phyloP scores from a whole-genome alignment of 2,113 vertebrate genomes.

The Pyxicephalus adspersus region DNA sequence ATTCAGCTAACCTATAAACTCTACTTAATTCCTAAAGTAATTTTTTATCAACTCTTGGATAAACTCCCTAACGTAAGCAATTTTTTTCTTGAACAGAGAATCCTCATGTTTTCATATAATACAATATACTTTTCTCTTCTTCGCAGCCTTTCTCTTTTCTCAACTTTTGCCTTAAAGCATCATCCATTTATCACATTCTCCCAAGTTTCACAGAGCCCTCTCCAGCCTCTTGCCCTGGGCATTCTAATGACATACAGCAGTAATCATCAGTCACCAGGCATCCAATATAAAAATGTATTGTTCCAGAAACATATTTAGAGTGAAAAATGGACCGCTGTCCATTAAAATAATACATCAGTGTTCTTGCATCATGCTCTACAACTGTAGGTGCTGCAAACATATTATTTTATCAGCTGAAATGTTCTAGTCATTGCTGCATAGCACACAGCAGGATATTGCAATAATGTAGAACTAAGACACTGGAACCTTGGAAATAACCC shows the following conservation, averaged over 20 bases:
- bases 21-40: too few relatives aligned
- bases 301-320: not conserved
- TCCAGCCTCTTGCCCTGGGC: not conserved
- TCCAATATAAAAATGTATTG: conserved; percentile 10
- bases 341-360: not conserved
- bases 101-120: not conserved
- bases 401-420: too few relatives aligned
- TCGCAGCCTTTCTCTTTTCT: not conserved
- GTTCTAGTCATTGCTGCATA: too few relatives aligned
- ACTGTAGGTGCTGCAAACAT: not conserved
- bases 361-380: not conserved
- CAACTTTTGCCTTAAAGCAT: not conserved
- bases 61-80: not conserved
- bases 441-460: too few relatives aligned
- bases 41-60: too few relatives aligned
- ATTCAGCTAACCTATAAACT: too few relatives aligned
- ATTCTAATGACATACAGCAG: not conserved
- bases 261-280: conserved; percentile 26
- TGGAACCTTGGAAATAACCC: too few relatives aligned
- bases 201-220: conserved; percentile 8
- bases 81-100: not conserved
- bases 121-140: not conserved
- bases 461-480: too few relatives aligned
- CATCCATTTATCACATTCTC: conserved; percentile 5
- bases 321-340: conserved; percentile 1